Evolutionary conservation across 2,113 vertebrate genomes (phyloP), one percentile per base, ranked within the genome.

Genomic region (Lophotis ruficrista): DNA sequence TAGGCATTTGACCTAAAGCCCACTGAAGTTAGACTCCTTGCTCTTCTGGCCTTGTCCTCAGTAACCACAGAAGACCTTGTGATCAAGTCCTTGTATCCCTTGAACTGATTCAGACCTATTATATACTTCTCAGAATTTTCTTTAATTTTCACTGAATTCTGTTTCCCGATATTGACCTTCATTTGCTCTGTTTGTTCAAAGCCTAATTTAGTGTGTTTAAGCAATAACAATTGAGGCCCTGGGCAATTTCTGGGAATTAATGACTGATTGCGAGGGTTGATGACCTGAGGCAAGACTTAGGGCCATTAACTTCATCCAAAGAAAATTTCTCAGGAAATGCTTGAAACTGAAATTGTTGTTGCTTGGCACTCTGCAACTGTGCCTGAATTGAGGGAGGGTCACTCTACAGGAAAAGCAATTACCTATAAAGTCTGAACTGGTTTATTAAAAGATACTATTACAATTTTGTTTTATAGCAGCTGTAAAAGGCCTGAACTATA

Each of bases 231-330:
- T 73, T 64, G 65, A 89, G 73, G 30, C 21, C 50, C 56, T 94
- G 66, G 88, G 75, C 41, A 81, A 66, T 94, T 96, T 95, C 82
- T 69, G 83, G 31, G 78, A 56, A 78, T 94, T 92, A 95, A 90
- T 96, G 94, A 95, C 90, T 95, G 83, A 38, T 51, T 76, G 54
- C 90, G 58, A 89, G 27, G 68, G 64, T 94, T 97, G 91, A 95
- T 94, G 79, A 53, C 79, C 64, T 76, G 77, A 85, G 64, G 68
- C 89, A 93, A 66, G 91, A 89, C 71, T 77, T 27, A 56, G 64
- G 94, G 87, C 80, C 71, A 78, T 96, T 94, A 93, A 87, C 61
- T 81, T 85, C 35, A 69, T 81, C 66, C 70, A 51, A 65, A 87
- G 77, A 95, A 91, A 73, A 96, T 89, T 73, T 87, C n/a, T 89